Conservation (phyloP, 2,113 vertebrate species). For the Rana temporaria region DNA sequence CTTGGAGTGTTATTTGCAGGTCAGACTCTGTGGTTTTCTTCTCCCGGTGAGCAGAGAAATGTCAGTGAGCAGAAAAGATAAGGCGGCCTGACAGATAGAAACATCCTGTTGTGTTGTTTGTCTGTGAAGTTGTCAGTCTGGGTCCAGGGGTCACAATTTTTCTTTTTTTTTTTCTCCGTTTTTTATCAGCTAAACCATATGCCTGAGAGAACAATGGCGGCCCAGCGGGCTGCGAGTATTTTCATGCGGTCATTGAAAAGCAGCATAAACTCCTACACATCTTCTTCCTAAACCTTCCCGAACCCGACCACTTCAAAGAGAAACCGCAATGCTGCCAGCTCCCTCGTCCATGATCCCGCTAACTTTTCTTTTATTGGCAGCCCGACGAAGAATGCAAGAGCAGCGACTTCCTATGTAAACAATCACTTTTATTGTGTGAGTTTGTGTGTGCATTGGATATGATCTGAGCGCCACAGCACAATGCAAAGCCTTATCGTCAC, state of each 20-base stretch:
- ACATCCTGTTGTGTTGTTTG: slow-evolving; percentile 66
- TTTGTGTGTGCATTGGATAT: slow-evolving; percentile 7
- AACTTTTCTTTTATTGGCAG: slow-evolving; percentile 6
- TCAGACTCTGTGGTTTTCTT: slow-evolving; percentile 34
- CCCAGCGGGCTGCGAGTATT: slow-evolving; percentile 69
- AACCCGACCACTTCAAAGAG: slow-evolving; percentile 15
- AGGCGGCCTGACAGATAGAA: slow-evolving; percentile 65
- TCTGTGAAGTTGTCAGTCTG: slow-evolving; percentile 72
- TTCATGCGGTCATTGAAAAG: slow-evolving; percentile 62
- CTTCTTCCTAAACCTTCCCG: slow-evolving; percentile 15
- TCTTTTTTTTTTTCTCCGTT: slow-evolving; percentile 61
- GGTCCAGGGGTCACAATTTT: slow-evolving; percentile 75
- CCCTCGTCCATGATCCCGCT: not conserved
- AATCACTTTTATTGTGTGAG: not conserved
- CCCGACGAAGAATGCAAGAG: not conserved
- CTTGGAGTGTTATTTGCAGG: not conserved
- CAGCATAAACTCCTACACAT: slow-evolving; percentile 58
- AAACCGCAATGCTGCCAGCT: not conserved
- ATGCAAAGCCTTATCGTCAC: too few species aligned
- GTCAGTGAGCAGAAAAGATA: slow-evolving; percentile 59
- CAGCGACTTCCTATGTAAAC: slow-evolving; percentile 7
- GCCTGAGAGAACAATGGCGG: slow-evolving; percentile 72
- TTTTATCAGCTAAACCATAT: slow-evolving; percentile 74
- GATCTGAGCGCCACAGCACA: not conserved
- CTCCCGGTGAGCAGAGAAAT: slow-evolving; percentile 54